Base-by-base conservation (phyloP, 1,140 invertebrate genomes). In the Whitmania pigra region DNA sequence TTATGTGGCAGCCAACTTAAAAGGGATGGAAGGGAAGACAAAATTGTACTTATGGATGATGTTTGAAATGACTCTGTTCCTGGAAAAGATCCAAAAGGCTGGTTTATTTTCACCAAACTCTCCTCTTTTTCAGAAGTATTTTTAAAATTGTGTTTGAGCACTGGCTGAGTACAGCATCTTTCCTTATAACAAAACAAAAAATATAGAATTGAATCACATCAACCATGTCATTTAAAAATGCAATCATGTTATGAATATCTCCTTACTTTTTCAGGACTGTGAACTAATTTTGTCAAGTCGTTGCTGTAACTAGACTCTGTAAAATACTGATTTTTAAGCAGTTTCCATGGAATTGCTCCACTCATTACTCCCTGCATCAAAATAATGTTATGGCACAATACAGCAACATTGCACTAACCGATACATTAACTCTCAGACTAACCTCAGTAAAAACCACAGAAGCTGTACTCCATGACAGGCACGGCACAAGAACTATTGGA, bases 381-480 rank as follows among this genome's bases (percentile, higher is more conserved):
- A 57, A 75, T 25, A 18, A 49, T 54, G 27, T 18, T 20, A 18
- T 0, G 17, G 29, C 1, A 53, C 5, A 43, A 43, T 40, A 20
- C 13, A 36, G 25, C 25, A 63, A 63, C 6, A 15, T 20, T 63
- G 15, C 2, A 49, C 9, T 49, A 49, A 49, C 43, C 43, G 13
- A 11, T 63, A 4, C 22, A 63, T 27, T 63, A 69, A n/a, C 13
- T 49, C 15, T 49, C 43, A 1, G 13, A 49, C 43, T 13, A 17
- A 92, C 91, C 85, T 90, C 87, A 73, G 94, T 95, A 81, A 97
- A 99, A 69, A 96, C 94, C 71, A 89, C 88, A 9, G 94, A 94
- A 60, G 95, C 95, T 29, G 94, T 96, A 0, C 92, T 93, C 93
- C 94, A 97, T 0, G 94, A 96, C 15, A 99, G 84, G 81, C 94